These are phyloP conservation scores for Siphamia tubifer DNA, from an alignment of 2,113 vertebrate species.

Conservation along the genomic window DNA sequence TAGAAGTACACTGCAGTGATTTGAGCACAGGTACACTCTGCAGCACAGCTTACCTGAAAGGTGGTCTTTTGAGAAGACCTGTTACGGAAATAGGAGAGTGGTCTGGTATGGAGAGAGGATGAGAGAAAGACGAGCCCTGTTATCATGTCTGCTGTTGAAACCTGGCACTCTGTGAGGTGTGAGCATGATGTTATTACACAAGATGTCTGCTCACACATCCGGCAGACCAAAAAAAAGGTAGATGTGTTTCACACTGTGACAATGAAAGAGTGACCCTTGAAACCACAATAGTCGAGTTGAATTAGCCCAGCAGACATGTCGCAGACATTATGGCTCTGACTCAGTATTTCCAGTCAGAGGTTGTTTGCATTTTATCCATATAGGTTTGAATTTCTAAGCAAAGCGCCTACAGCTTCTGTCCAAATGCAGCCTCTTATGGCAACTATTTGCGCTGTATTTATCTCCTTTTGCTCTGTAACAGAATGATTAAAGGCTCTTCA, in stretches of 20 bases:
- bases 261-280: not conserved
- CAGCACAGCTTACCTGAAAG: conserved; percentile 12
- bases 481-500: not conserved
- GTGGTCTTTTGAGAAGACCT: conserved; percentile 7
- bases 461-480: not conserved
- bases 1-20: not conserved
- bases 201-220: conserved; percentile 12
- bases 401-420: too few species aligned
- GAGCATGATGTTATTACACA: conserved; percentile 41
- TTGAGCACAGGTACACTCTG: not conserved
- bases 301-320: not conserved
- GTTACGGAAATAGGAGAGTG: conserved; percentile 36
- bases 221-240: not conserved
- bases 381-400: not conserved
- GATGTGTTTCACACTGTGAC: not conserved
- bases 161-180: not conserved
- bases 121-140: conserved; percentile 14
- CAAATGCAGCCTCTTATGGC: too few species aligned
- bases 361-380: not conserved
- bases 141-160: conserved; percentile 30
- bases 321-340: not conserved
- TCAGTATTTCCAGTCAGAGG: not conserved
- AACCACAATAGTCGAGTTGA: not conserved
- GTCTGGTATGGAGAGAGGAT: not conserved
- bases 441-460: not conserved